Evolutionary conservation across 2,888 invertebrate species (phyloP), one percentile per base, ranked within the genome.

Genomic region (Acanthacorydalis orientalis): DNA sequence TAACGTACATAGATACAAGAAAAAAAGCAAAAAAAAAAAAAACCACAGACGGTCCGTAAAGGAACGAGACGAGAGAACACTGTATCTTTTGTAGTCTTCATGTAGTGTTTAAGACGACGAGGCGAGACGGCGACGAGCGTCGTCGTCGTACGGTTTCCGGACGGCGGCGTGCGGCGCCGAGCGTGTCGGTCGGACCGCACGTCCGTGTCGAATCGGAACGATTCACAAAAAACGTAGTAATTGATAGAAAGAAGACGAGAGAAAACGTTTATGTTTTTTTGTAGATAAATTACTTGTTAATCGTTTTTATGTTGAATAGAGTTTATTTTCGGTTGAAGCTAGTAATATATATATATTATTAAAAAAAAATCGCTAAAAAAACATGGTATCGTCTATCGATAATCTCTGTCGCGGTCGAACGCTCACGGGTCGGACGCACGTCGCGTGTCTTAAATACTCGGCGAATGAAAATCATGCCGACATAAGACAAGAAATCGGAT

Each of bases 81-180:
- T 12, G 11, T 41, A 8, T 11, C 34, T 44, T 34, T 15, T 31
- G 44, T 44, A 44, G 44, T 44, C 44, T 35, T 44, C 34, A 44
- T 44, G 44, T 44, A 44, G 44, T 23, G 23, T 23, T 23, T 23
- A 23, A 23, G 23, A 4, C 3, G 23, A 23, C 23, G 23, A n/a
- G n/a, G n/a, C n/a, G n/a, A n/a, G n/a, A 23, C 23, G 23, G 23
- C 23, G 23, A 23, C 23, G 23, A 23, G 2, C 23, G 23, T 4
- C 23, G 23, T 23, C 23, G 23, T 23, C 23, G 23, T 23, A n/a
- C 23, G 23, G n/a, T n/a, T n/a, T n/a, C 6, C 23, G 23, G 23
- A 23, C 6, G 23, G 6, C 23, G 23, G 23, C 6, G 16, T 39
- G 14, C 12, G n/a, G n/a, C n/a, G n/a, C n/a, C n/a, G n/a, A n/a